Base-by-base conservation (phyloP, 1,140 invertebrate genomes). In the Tetragnatha versicolor region DNA sequence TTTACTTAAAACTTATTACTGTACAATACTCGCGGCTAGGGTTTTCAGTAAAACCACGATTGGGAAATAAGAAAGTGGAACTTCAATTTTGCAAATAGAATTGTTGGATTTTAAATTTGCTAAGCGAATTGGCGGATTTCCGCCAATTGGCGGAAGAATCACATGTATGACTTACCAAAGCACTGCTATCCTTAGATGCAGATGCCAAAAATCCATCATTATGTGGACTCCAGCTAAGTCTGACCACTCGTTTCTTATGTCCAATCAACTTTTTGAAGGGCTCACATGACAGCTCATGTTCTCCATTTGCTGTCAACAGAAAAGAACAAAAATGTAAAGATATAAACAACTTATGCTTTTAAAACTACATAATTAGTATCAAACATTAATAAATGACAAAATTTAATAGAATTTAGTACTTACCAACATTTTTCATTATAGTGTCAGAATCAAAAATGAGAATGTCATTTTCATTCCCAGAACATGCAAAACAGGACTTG, bases 161-260 rank as follows among this genome's bases (percentile, higher is more conserved):
- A n/a, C n/a, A n/a, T n/a, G n/a, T n/a, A n/a, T n/a, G n/a, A 61
- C n/a, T 61, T 39, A 75, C 70, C 22, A 63, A 9, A 14, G 22
- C 60, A 17, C 45, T 49, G 12, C 60, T 61, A 65, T 76, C 73
- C 55, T 14, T 76, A 6, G 73, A 49, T 17, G 25, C 47, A 25
- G 73, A 76, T 27, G 29, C 73, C 9, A 76, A 42, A 65, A 29
- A 31, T 2, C 73, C 73, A 76, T 76, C 73, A 35, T 29, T 76
- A 55, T 76, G 73, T 7, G 25, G 37, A 65, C 73, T 76, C 73
- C 73, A 76, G 20, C 60, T 37, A 14, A 76, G 4, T 0, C 45
- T 20, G 20, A 20, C 22, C 10, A 65, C 14, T 51, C 47, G 39
- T 39, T 65, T 76, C 9, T 39, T 76, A 31, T 76, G 73, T 1